Percentiles rank a stretch among this genome's conserved stretches.
phyloP scores from a whole-genome alignment of 2,888 invertebrate genomes.

The Scaeva pyrastri region DNA sequence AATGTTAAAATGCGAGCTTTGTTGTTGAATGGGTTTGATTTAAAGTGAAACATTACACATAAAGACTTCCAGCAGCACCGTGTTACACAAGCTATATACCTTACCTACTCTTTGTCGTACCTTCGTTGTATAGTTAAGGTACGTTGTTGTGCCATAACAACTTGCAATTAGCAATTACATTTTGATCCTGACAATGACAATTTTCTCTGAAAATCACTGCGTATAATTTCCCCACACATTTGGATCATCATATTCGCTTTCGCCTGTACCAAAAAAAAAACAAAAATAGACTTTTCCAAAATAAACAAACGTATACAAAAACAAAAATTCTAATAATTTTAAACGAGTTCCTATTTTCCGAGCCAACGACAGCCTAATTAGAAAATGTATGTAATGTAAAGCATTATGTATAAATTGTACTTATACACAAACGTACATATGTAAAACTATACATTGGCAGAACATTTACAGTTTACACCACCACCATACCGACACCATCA shows the following conservation, averaged over 20 bases:
- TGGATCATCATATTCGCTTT: background rate
- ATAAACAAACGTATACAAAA: slow-evolving; percentile 1
- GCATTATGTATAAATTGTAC: too few relatives aligned
- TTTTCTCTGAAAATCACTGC: slow-evolving; percentile 52
- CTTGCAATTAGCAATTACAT: slow-evolving; percentile 67
- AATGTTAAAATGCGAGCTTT: background rate
- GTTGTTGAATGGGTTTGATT: background rate
- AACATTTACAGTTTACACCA: background rate
- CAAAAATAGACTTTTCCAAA: slow-evolving; percentile 1
- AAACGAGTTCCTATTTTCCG: slow-evolving; percentile 62
- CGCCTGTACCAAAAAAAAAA: too few relatives aligned
- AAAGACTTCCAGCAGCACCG: background rate
- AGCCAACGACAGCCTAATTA: slow-evolving; percentile 71
- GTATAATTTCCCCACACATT: slow-evolving; percentile 31
- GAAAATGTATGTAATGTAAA: slow-evolving; percentile 39
- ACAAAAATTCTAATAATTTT: slow-evolving; percentile 58
- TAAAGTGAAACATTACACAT: slow-evolving; percentile 4
- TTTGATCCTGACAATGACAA: slow-evolving; percentile 36
- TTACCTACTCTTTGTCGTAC: too few relatives aligned
- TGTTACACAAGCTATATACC: too few relatives aligned
- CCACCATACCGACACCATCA: too few relatives aligned
- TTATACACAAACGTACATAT: too few relatives aligned
- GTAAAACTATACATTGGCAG: background rate
- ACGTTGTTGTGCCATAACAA: slow-evolving; percentile 18
- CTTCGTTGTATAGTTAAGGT: too few relatives aligned